phyloP scores from a whole-genome alignment of 2,888 invertebrate species.

The Acanthopleura granulata region DNA sequence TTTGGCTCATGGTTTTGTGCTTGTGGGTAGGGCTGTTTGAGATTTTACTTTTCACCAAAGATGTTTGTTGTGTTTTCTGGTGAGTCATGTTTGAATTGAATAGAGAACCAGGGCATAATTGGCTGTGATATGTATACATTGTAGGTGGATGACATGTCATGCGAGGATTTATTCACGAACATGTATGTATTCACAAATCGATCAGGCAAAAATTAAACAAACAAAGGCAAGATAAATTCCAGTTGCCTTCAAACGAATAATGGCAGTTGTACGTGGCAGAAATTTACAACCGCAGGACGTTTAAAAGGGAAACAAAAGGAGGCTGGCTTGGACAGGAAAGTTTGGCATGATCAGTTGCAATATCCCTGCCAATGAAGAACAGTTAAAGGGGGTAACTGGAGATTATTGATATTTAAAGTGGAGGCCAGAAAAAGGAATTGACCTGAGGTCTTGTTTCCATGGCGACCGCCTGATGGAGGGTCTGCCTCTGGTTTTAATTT shows the following conservation, averaged over 20 bases:
- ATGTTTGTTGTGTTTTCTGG: background rate
- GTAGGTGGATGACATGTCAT: background rate
- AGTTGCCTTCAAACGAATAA: slow-evolving; percentile 12
- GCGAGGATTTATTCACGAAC: background rate
- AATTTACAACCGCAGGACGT: background rate
- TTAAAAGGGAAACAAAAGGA: slow-evolving; percentile 7
- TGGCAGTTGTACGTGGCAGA: background rate
- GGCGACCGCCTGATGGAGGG: slow-evolving; percentile 20
- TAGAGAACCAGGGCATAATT: background rate
- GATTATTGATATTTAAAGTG: slow-evolving; percentile 20
- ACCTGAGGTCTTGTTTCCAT: slow-evolving; percentile 16
- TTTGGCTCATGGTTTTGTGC: no score
- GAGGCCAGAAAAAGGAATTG: slow-evolving; percentile 20
- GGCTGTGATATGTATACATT: background rate
- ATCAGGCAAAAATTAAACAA: slow-evolving; percentile 7
- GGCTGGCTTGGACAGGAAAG: background rate
- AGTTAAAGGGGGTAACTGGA: slow-evolving; percentile 15
- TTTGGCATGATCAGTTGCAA: slow-evolving; percentile 14
- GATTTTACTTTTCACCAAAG: no score
- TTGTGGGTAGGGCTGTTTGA: no score
- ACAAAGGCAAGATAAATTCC: slow-evolving; percentile 4
- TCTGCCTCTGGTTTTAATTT: slow-evolving; percentile 14
- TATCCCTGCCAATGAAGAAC: background rate
- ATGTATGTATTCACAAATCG: slow-evolving; percentile 7
- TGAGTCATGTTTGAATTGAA: slow-evolving; percentile 6